Evolutionary conservation across 2,797 vertebrate genomes (phyloP), one percentile per base, ranked within the genome.

Genomic region (Bufotes viridis): DNA sequence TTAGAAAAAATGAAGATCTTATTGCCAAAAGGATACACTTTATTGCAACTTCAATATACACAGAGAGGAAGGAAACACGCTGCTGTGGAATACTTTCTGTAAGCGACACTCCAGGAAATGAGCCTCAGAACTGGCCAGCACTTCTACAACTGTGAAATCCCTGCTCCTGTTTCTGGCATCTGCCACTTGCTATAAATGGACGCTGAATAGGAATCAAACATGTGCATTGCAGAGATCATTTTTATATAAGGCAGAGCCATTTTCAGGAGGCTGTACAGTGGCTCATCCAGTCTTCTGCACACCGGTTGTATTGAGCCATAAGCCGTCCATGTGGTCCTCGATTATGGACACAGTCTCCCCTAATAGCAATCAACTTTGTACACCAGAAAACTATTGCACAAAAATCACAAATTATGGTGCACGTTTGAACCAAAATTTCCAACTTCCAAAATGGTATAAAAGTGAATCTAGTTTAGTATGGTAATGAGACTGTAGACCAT

Each of bases 31-130:
- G 74, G 60, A 83, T 63, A 83, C 63, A 82, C 61, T 82, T 87
- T 89, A 82, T 79, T 89, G 29, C 81, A 89, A 74, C 24, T 86
- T 79, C n/a, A 80, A 80, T 74, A 82, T 63, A 75, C 65, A 72
- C 6, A 65, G 24, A 14, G 29, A 84, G 81, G 75, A 84, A 89
- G 85, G 85, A 89, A 87, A 80, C 61, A 55, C 42, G 75, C 81
- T 75, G 88, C 81, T 69, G 58, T 72, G 75, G 75, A 84, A 84
- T n/a, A 78, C 63, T 87, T 87, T 89, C 34, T 89, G 75, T 87
- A 87, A 87, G 88, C 80, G 57, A 82, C 85, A 80, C 84, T 87
- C 85, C 75, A 87, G 88, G 81, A 89, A 89, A 87, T 84, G 81
- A 83, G 85, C 81, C 84, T 34, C 65, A 89, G 42, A 82, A 84